Conservation (phyloP, 2,797 vertebrate genomes). For the Acridotheres tristis region DNA sequence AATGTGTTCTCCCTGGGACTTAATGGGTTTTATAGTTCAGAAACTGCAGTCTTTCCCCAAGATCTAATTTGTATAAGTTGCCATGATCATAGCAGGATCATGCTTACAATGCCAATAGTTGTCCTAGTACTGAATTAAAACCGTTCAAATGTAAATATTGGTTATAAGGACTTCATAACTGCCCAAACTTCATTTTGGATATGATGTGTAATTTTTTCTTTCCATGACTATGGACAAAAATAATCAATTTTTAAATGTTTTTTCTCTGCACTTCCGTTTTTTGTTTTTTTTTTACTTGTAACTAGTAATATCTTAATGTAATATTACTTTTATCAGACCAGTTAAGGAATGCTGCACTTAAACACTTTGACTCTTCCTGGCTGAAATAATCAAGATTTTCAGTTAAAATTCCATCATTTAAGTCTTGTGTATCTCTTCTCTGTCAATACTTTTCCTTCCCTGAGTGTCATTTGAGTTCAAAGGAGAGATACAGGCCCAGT, state of each 20-base stretch:
- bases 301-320: neutral
- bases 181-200: neutral
- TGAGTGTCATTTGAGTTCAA: neutral
- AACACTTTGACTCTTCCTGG: neutral
- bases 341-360: neutral
- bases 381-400: neutral
- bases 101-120: neutral
- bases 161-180: neutral
- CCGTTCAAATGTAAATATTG: neutral
- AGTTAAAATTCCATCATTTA: neutral
- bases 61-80: constrained; percentile 7
- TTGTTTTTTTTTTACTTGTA: neutral
- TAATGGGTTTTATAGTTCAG: neutral
- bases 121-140: neutral
- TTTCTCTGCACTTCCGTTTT: fast-evolving
- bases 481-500: neutral
- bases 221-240: neutral
- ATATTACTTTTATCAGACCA: neutral
- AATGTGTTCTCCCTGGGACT: neutral
- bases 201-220: neutral
- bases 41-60: neutral
- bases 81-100: neutral
- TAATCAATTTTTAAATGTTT: neutral
- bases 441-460: neutral
- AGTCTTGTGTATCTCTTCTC: neutral